A percentile compares a stretch with the other conserved stretches of the same genome.
These are phyloP conservation scores for Lasaia peninsularis DNA, from an alignment of 1,140 invertebrate species.

Conservation along the genomic window DNA sequence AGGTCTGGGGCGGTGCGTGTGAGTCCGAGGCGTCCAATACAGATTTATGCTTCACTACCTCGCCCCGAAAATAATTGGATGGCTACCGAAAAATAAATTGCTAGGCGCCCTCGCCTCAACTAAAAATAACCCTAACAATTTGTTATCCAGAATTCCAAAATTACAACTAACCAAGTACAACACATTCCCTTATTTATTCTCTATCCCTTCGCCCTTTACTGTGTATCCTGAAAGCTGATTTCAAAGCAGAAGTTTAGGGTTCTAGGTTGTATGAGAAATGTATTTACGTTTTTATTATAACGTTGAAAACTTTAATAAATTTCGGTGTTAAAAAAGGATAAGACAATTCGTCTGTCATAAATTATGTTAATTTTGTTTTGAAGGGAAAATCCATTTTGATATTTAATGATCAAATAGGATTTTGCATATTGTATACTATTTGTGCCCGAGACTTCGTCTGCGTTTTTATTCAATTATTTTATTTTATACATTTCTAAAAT, in stretches of 20 bases:
- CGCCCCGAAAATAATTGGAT: constrained; percentile 74
- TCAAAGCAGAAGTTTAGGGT: constrained; percentile 11
- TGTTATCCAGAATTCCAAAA: constrained; percentile 59
- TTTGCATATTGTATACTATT: too few species aligned
- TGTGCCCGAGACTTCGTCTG: too few species aligned
- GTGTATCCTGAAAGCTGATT: constrained; percentile 11
- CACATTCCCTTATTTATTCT: constrained; percentile 35
- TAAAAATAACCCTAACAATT: constrained; percentile 59
- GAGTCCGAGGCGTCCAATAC: constrained; percentile 22
- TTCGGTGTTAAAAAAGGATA: not conserved
- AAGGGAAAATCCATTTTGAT: too few species aligned
- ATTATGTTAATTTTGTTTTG: too few species aligned
- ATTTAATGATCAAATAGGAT: too few species aligned
- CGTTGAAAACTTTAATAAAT: too few species aligned
- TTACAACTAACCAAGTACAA: constrained; percentile 38
- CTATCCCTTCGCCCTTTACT: constrained; percentile 29
- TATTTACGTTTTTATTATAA: too few species aligned
- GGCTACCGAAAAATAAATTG: constrained; percentile 71
- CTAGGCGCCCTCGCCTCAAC: constrained; percentile 37
- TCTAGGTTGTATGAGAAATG: not conserved
- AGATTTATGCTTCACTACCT: constrained; percentile 65
- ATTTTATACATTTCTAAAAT: too few species aligned
- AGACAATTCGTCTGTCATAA: too few species aligned
- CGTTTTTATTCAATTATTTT: too few species aligned
- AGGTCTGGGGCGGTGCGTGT: constrained; percentile 45